phyloP scores from a whole-genome alignment of 2,113 vertebrate genomes.

The Turdus rufiventris region DNA sequence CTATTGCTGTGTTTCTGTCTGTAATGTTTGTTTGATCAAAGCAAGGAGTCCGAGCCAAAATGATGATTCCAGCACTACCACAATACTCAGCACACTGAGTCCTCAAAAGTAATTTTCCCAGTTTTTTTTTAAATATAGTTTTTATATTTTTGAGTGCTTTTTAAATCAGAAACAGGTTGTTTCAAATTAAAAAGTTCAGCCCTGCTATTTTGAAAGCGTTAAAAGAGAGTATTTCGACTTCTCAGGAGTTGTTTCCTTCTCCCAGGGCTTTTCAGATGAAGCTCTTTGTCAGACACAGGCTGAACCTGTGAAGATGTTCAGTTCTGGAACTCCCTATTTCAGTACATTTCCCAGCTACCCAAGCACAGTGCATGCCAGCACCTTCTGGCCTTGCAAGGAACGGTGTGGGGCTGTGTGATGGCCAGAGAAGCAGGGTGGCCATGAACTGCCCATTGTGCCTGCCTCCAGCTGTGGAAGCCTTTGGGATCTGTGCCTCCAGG shows the following conservation, averaged over 20 bases:
- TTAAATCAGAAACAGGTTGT: neutral
- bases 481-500: neutral
- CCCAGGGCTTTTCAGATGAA: neutral
- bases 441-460: accelerated
- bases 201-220: neutral
- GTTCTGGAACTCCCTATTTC: neutral
- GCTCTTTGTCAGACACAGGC: neutral
- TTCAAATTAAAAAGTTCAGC: neutral
- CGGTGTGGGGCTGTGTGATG: accelerated
- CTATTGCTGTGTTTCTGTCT: neutral
- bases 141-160: neutral
- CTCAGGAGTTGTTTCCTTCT: neutral
- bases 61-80: neutral
- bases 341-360: neutral
- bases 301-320: neutral
- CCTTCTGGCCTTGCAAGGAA: neutral
- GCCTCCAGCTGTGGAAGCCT: neutral
- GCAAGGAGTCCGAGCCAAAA: neutral
- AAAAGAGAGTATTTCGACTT: neutral
- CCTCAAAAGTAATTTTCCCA: neutral
- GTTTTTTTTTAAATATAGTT: neutral
- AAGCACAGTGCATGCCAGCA: accelerated
- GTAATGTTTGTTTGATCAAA: neutral
- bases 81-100: neutral
- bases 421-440: neutral